These are phyloP conservation scores for Cervus canadensis DNA, from an alignment of 2,113 vertebrate species.

Conservation along the genomic window DNA sequence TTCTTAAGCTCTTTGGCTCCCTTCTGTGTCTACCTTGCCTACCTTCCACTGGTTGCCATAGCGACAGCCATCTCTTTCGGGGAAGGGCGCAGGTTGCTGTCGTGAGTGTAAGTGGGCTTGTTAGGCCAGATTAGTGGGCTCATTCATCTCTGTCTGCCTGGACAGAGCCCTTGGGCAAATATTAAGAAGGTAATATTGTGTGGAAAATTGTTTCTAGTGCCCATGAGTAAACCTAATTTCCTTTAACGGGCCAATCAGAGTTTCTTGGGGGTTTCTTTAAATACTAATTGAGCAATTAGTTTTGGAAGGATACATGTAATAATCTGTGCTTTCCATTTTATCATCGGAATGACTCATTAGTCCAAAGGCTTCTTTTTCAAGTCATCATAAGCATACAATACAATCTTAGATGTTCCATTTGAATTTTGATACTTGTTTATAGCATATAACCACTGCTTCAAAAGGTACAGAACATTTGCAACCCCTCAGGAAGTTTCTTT, in stretches of 20 bases:
- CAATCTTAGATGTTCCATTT: background rate
- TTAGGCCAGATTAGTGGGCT: background rate
- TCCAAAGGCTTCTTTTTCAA: background rate
- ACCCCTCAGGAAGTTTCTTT: background rate
- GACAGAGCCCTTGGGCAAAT: background rate
- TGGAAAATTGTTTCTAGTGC: background rate
- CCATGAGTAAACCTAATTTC: background rate
- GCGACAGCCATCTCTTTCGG: background rate
- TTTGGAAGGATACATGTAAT: background rate
- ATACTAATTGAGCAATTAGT: background rate
- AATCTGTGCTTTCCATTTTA: background rate
- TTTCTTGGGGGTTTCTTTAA: slow-evolving; percentile 23
- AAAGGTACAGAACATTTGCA: background rate
- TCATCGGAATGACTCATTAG: slow-evolving; percentile 16
- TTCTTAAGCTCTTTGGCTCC: background rate
- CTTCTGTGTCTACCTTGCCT: background rate
- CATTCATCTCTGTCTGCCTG: background rate
- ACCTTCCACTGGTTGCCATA: background rate
- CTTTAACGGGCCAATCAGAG: background rate
- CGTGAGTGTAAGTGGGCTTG: background rate
- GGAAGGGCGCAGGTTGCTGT: background rate
- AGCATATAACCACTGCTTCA: background rate
- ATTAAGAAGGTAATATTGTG: background rate
- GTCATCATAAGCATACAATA: background rate
- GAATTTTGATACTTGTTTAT: background rate